These are phyloP conservation scores for Hecatera dysodea DNA, from an alignment of 2,888 invertebrate species.

Conservation along the genomic window DNA sequence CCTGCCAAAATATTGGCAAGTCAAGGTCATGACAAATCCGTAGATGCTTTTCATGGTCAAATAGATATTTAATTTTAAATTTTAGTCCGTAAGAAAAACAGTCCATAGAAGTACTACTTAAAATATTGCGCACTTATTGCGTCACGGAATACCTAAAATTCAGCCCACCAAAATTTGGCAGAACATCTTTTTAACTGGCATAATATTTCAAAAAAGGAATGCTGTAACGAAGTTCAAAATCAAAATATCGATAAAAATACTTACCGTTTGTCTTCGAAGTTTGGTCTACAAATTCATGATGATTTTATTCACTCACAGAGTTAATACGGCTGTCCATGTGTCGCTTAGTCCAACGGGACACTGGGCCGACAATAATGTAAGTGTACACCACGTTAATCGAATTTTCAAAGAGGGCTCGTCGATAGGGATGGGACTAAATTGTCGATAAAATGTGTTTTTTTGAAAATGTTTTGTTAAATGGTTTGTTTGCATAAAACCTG, in stretches of 20 bases:
- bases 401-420: conserved; percentile 86
- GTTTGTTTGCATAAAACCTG: no score
- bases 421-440: conserved; percentile 62
- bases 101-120: background rate
- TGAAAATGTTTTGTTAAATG: no score
- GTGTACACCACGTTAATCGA: conserved; percentile 87
- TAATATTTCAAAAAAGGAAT: background rate
- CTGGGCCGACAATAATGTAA: conserved; percentile 81
- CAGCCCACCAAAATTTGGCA: background rate
- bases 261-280: conserved; percentile 53
- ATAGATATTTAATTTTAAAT: background rate
- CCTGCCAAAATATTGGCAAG: conserved; percentile 6
- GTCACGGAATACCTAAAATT: rapidly evolving
- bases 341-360: conserved; percentile 80
- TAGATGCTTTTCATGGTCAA: background rate
- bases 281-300: conserved; percentile 51
- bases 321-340: conserved; percentile 63
- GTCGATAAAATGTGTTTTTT: conserved; percentile 49
- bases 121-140: background rate
- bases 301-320: conserved; percentile 57
- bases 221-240: background rate
- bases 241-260: conserved; percentile 46
- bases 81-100: background rate
- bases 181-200: rapidly evolving
- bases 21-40: conserved; percentile 17